phyloP scores from a whole-genome alignment of 2,888 invertebrate genomes.

The Pterobdella sp. region DNA sequence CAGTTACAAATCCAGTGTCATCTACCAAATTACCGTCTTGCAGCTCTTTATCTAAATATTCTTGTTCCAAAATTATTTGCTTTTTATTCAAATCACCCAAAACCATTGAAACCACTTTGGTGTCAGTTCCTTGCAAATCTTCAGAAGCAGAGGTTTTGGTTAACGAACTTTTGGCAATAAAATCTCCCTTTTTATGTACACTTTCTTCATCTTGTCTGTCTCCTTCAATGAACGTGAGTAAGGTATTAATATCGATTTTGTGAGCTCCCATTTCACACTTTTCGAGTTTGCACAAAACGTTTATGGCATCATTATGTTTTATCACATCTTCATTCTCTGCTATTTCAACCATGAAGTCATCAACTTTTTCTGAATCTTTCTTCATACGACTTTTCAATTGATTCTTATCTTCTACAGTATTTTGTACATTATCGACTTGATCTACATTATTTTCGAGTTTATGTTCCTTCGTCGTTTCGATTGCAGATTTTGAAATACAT shows the following conservation, averaged over 20 bases:
- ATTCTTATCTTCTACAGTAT: too few relatives aligned
- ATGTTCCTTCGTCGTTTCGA: too few relatives aligned
- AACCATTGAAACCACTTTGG: neutral
- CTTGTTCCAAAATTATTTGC: neutral
- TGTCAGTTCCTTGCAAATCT: neutral
- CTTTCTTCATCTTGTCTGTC: neutral
- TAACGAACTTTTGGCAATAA: neutral
- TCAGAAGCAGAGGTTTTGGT: neutral
- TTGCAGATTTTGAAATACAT: too few relatives aligned
- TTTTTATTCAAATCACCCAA: neutral
- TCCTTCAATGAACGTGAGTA: conserved; percentile 9
- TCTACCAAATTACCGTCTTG: neutral
- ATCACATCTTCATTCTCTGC: neutral
- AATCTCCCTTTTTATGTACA: neutral
- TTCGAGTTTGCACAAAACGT: neutral
- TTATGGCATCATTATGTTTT: neutral
- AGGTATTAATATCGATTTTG: neutral
- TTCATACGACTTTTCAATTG: too few relatives aligned
- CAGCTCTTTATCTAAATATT: conserved; percentile 4
- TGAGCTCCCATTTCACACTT: neutral
- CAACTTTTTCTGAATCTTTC: too few relatives aligned
- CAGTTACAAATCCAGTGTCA: neutral
- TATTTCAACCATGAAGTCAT: too few relatives aligned
- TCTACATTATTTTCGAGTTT: too few relatives aligned
- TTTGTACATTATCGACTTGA: too few relatives aligned